Evolutionary conservation across 2,888 invertebrate genomes (phyloP).

Genomic region (Macrostomum cliftonense): DNA sequence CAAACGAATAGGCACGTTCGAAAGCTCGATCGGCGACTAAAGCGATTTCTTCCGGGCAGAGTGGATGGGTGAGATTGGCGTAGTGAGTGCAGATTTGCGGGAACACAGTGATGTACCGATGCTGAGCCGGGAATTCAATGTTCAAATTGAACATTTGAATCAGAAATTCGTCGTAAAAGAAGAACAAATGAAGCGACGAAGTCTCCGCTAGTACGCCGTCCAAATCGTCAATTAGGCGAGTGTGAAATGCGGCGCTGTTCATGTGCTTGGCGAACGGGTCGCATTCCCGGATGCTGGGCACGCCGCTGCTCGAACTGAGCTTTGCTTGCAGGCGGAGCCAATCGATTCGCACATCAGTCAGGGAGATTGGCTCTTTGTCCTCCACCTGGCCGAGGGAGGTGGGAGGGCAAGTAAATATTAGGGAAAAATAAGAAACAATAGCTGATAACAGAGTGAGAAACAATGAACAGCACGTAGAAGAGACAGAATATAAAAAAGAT

Average conservation of each 20-base stretch:
- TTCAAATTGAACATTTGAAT: conserved; percentile 97
- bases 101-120: conserved; percentile 83
- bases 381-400: conserved; percentile 45
- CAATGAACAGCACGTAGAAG: too few relatives aligned
- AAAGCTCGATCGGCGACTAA: conserved; percentile 2
- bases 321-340: conserved; percentile 75
- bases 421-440: too few relatives aligned
- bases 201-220: conserved; percentile 90
- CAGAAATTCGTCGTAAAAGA: conserved; percentile 62
- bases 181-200: conserved; percentile 87
- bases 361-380: conserved; percentile 83
- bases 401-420: too few relatives aligned
- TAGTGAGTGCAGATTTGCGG: conserved; percentile 93
- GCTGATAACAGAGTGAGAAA: too few relatives aligned
- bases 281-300: not conserved
- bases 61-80: conserved; percentile 85
- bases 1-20: conserved; percentile 64
- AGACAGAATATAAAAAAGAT: too few relatives aligned
- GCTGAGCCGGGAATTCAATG: conserved; percentile 87
- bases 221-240: conserved; percentile 88
- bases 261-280: conserved; percentile 59
- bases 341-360: conserved; percentile 76
- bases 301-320: not conserved
- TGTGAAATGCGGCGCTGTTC: conserved; percentile 86
- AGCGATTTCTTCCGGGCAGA: conserved; percentile 72